phyloP scores from a whole-genome alignment of 2,113 vertebrate genomes.

The Ceyx melanurus region DNA sequence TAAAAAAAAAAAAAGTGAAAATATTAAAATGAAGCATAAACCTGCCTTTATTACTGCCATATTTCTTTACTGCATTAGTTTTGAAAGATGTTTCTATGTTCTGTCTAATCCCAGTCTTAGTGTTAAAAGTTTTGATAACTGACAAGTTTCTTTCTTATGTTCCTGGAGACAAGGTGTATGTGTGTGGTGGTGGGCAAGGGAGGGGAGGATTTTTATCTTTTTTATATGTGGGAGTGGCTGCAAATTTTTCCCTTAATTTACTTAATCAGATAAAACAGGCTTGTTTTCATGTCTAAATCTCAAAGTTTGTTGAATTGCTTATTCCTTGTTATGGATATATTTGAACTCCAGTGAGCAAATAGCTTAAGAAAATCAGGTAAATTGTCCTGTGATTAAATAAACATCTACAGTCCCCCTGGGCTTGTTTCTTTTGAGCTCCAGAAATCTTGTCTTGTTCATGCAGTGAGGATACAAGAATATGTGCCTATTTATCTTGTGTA shows the following conservation, averaged over 20 bases:
- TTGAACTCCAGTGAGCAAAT: not conserved
- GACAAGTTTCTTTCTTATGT: not conserved
- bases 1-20: not conserved
- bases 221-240: not conserved
- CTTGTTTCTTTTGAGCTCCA: not conserved
- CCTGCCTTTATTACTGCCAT: not conserved
- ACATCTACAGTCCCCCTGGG: not conserved
- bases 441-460: not conserved
- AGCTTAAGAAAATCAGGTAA: not conserved
- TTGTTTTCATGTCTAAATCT: not conserved
- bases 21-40: constrained; percentile 4
- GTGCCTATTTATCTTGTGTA: not conserved
- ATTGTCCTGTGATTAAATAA: not conserved
- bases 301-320: not conserved
- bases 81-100: constrained; percentile 2
- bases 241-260: not conserved
- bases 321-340: not conserved
- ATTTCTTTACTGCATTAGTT: constrained; percentile 9
- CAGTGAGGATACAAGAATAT: not conserved
- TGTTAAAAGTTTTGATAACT: not conserved
- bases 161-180: not conserved
- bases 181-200: not conserved
- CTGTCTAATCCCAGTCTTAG: not conserved
- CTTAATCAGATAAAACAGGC: not conserved
- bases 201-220: not conserved